Base-by-base conservation (phyloP, 2,888 invertebrate genomes). In the Antitype chi region DNA sequence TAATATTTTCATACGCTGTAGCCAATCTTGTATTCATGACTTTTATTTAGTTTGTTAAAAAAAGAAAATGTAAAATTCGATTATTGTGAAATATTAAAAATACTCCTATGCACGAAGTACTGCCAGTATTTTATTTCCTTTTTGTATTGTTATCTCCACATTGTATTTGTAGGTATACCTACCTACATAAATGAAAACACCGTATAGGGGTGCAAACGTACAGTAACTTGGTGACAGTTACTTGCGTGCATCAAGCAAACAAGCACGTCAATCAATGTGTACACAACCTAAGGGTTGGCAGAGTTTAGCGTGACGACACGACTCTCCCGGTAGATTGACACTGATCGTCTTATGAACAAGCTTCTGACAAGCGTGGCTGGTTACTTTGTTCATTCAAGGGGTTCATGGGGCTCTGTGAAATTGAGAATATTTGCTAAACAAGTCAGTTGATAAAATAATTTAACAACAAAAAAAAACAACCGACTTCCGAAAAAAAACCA, bases 321-420 rank as follows among this genome's bases (percentile, higher is more conserved):
- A 55, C 52, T 59, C 8, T 23, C 28, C 20, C n/a, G 25, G 47
- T 17, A 73, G 72, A 71, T 76, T 80, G 85, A 84, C 80, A 74
- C 73, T 70, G 85, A 76, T 85, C 67, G 63, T 11, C 57, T 71
- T 68, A 25, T 13, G 25, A 69, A 68, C 62, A 59, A 80, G 63
- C 47, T 60, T 62, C 23, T 70, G 70, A 64, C 59, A 74, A 32
- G 38, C 5, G 53, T 20, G 13, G 2, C 25, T 25, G n/a, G 32
- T 28, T 60, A 43, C 11, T 59, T 64, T 68, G 32, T 80, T 82
- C 68, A 57, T 70, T 43, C 25, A n/a, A 53, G n/a, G 6, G 28
- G 9, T 17, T 28, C 13, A 9, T 53, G 1, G 25, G 25, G 6
- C 0, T 59, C 20, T 43, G 49, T 15, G n/a, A 43, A 43, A 49